phyloP scores from a whole-genome alignment of 2,888 invertebrate species.

The Arrhopalites spinosus region DNA sequence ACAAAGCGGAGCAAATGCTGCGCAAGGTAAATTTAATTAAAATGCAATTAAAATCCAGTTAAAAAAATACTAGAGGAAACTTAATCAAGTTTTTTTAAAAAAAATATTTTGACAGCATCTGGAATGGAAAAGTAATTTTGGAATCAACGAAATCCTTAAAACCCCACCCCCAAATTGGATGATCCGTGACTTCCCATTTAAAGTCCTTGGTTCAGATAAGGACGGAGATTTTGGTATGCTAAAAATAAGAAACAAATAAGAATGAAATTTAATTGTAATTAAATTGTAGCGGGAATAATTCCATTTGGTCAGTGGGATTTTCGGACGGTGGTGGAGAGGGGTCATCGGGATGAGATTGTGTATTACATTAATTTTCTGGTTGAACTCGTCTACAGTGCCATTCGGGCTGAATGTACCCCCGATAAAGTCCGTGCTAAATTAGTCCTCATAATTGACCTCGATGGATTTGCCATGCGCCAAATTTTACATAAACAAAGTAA shows the following conservation, averaged over 20 bases:
- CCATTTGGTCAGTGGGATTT: conserved; percentile 41
- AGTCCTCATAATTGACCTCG: conserved; percentile 23
- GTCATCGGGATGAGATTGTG: conserved; percentile 34
- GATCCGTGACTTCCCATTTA: conserved; percentile 25
- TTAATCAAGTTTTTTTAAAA: too few species aligned
- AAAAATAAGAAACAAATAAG: not conserved
- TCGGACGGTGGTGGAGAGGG: conserved; percentile 42
- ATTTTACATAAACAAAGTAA: conserved; percentile 32
- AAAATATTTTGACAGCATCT: conserved; percentile 42
- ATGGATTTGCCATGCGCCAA: conserved; percentile 35
- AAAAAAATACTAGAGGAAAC: too few species aligned
- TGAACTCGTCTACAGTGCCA: conserved; percentile 16
- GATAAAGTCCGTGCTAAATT: conserved; percentile 25
- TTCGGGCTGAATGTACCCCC: not conserved
- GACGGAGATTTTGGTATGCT: conserved; percentile 22
- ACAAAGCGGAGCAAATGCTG: conserved; percentile 46
- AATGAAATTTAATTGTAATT: not conserved
- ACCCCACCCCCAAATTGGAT: conserved; percentile 20
- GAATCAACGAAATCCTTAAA: conserved; percentile 40
- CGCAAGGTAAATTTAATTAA: too few species aligned
- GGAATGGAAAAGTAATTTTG: not conserved
- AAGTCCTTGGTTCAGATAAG: conserved; percentile 43
- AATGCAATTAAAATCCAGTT: too few species aligned
- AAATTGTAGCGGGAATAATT: not conserved
- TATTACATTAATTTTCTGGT: conserved; percentile 30